A percentile compares a stretch with the other conserved stretches of the same genome.
Evolutionary conservation across 2,797 vertebrate species (phyloP).

Genomic region (Gila robusta): DNA sequence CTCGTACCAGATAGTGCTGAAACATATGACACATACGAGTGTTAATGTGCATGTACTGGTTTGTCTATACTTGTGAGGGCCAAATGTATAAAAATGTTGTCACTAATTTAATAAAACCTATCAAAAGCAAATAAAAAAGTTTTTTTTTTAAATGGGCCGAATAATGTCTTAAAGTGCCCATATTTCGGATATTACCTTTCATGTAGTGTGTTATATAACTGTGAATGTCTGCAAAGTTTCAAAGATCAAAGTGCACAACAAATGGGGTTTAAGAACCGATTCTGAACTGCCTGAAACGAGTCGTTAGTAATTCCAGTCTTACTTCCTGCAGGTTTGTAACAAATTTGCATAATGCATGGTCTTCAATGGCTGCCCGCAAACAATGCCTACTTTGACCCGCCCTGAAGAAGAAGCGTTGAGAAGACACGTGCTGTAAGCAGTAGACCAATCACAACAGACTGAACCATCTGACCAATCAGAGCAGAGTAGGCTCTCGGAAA

Average conservation of each 20-base stretch:
- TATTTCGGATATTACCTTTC: not conserved
- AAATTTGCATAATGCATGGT: not conserved
- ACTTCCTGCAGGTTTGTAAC: not conserved
- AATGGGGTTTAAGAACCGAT: not conserved
- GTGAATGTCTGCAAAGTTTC: not conserved
- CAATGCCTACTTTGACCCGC: not conserved
- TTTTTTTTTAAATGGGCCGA: not conserved
- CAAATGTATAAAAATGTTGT: not conserved
- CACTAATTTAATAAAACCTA: not conserved
- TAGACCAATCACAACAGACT: not conserved
- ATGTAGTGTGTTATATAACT: not conserved
- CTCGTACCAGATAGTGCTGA: conserved; percentile 98
- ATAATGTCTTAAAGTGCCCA: not conserved
- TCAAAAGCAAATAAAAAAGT: not conserved
- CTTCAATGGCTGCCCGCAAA: not conserved
- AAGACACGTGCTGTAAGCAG: not conserved
- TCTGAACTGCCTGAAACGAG: not conserved
- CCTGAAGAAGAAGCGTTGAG: not conserved
- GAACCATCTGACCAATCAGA: not conserved
- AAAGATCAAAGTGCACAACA: not conserved
- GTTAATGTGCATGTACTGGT: not conserved
- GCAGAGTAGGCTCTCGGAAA: not conserved
- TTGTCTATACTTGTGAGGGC: not conserved
- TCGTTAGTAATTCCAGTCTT: not conserved
- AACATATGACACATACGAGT: not conserved